Conservation (phyloP, 2,113 vertebrate species). For the Aspidoscelis tigris region DNA sequence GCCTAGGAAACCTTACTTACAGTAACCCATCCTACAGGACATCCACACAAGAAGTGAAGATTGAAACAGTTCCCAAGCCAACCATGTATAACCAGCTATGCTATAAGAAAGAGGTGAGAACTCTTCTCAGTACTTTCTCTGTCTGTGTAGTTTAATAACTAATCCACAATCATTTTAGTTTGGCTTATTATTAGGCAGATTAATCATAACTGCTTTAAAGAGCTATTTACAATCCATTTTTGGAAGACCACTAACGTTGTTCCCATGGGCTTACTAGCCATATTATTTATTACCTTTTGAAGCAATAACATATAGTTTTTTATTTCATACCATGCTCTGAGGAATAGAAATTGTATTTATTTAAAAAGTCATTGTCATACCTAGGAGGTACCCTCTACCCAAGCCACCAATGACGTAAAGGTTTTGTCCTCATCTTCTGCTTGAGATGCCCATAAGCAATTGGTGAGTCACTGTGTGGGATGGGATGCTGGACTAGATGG, state of each 20-base stretch:
- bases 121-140: conserved; percentile 14
- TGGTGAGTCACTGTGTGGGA: too few species aligned
- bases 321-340: conserved; percentile 3
- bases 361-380: not conserved
- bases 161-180: conserved; percentile 9
- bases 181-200: conserved; percentile 7
- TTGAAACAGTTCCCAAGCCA: conserved; percentile 92
- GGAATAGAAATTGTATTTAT: not conserved
- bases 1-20: conserved; percentile 94
- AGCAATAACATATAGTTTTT: conserved; percentile 9
- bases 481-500: too few species aligned
- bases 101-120: conserved; percentile 95
- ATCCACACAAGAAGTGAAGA: conserved; percentile 98
- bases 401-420: too few species aligned
- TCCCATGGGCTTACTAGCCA: conserved; percentile 24
- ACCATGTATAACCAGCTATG: conserved; percentile 93
- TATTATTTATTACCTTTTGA: not conserved
- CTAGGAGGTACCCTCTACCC: too few species aligned
- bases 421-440: too few species aligned
- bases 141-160: conserved; percentile 6
- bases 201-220: not conserved
- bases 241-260: not conserved
- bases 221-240: not conserved
- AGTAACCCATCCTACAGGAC: conserved; percentile 97
- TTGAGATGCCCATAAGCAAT: too few species aligned